Evolutionary conservation across 2,797 vertebrate genomes (phyloP).

Genomic region (Tiaroga cobitis): DNA sequence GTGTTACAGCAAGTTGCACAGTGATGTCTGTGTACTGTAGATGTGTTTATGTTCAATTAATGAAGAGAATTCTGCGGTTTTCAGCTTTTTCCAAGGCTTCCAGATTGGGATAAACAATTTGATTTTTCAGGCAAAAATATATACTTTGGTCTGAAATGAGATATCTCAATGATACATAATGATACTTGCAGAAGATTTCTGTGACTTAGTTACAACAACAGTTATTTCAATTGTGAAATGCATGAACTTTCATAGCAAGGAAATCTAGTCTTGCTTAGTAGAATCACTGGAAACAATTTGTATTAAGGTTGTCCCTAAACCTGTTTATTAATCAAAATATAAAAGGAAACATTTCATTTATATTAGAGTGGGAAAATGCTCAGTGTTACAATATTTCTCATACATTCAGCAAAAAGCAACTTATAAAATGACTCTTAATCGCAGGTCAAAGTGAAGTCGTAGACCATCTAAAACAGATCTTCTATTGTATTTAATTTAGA

Average conservation of each 20-base stretch:
- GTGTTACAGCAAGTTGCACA: neutral
- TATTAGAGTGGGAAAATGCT: neutral
- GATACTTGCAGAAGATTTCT: neutral
- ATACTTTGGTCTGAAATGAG: neutral
- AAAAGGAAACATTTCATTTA: neutral
- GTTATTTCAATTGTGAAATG: neutral
- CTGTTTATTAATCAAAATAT: neutral
- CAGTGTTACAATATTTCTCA: neutral
- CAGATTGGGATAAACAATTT: neutral
- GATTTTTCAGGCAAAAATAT: neutral
- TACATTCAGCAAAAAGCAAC: neutral
- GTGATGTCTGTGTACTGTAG: neutral
- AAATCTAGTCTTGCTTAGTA: neutral
- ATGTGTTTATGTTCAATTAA: neutral
- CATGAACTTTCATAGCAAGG: neutral
- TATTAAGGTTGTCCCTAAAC: neutral
- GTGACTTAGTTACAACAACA: neutral
- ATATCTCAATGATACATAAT: neutral
- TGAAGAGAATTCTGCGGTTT: neutral
- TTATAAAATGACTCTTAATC: neutral
- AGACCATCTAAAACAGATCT: conserved; percentile 9
- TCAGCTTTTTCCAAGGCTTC: neutral
- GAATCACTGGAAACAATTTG: conserved; percentile 6
- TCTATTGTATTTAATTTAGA: neutral
- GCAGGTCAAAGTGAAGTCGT: neutral